phyloP scores from a whole-genome alignment of 2,113 vertebrate species.

The Cnemophilus loriae region DNA sequence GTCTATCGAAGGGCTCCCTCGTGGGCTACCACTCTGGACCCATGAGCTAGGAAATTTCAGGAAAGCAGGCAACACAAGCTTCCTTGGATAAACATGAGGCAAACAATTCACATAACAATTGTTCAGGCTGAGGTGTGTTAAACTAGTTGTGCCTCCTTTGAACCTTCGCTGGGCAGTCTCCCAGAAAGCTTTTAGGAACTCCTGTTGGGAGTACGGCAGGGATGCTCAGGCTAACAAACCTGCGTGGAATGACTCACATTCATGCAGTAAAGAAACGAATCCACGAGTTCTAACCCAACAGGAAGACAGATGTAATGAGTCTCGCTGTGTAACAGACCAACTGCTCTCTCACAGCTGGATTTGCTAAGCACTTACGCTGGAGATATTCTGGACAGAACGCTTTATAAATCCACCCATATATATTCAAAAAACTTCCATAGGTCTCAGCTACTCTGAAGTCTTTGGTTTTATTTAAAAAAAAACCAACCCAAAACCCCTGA shows the following conservation, averaged over 20 bases:
- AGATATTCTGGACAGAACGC: slow-evolving; percentile 14
- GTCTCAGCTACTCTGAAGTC: not conserved
- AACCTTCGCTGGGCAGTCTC: not conserved
- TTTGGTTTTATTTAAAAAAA: not conserved
- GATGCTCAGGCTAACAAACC: not conserved
- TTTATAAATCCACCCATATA: slow-evolving; percentile 20
- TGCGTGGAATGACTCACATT: slow-evolving; percentile 13
- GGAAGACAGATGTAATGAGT: slow-evolving; percentile 49
- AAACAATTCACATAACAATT: not conserved
- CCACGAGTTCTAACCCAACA: slow-evolving; percentile 43
- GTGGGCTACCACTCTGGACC: not conserved
- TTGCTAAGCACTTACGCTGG: slow-evolving; percentile 23
- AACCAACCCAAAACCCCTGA: not conserved
- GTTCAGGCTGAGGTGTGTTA: not conserved
- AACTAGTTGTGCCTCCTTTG: not conserved
- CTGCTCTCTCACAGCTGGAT: slow-evolving; percentile 54
- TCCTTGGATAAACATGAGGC: not conserved
- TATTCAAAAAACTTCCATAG: not conserved
- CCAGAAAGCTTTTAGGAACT: not conserved
- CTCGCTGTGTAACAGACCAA: slow-evolving; percentile 25
- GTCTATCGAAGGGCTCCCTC: not conserved
- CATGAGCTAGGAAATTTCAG: not conserved
- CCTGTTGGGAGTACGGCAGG: not conserved
- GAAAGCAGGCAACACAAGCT: not conserved
- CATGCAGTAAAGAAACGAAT: slow-evolving; percentile 44